A percentile compares a stretch with the other conserved stretches of the same genome.
phyloP scores from a whole-genome alignment of 2,797 vertebrate genomes.

The Dicrostonyx torquatus region DNA sequence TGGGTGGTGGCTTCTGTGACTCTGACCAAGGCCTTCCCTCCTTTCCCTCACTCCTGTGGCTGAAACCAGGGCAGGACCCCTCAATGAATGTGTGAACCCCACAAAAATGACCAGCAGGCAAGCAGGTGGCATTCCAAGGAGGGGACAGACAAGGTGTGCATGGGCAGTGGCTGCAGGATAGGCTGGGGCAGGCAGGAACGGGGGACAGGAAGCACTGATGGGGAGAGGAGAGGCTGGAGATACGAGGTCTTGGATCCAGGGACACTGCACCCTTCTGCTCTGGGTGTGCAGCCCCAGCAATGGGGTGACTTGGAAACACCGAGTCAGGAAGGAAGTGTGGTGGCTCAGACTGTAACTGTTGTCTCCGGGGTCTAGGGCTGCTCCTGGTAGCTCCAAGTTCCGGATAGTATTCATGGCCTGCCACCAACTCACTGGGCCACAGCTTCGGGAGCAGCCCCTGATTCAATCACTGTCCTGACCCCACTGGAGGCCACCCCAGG shows the following conservation, averaged over 20 bases:
- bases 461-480: neutral
- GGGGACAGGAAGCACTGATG: no score
- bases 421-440: neutral
- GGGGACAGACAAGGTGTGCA: neutral
- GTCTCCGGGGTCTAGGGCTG: neutral
- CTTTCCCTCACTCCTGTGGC: neutral
- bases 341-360: neutral
- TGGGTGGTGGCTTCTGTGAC: neutral
- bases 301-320: neutral
- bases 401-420: neutral
- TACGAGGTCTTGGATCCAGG: rapidly evolving
- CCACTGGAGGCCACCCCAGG: neutral
- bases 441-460: neutral
- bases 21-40: neutral
- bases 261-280: neutral
- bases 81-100: neutral
- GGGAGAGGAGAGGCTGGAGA: neutral
- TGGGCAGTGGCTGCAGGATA: neutral
- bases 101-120: neutral
- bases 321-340: neutral
- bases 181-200: neutral
- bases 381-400: neutral
- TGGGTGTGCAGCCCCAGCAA: neutral
- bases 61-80: neutral
- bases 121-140: neutral